phyloP scores from a whole-genome alignment of 2,888 invertebrate species.

The Lasioglossum marginatum region DNA sequence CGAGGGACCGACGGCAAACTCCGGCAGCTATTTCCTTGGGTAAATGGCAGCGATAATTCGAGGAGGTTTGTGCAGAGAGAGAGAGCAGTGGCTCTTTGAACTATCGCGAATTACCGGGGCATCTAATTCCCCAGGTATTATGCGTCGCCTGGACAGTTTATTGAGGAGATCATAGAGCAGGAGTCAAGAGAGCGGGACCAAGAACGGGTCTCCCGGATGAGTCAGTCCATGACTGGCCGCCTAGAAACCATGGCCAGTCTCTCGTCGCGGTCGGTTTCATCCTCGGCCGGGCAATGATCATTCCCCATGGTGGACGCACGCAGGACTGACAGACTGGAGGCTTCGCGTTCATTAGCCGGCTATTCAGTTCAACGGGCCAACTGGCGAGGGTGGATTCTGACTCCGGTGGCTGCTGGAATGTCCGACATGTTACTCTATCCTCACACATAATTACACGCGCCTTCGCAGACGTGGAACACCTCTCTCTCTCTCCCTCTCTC shows the following conservation, averaged over 20 bases:
- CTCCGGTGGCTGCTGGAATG: conserved; percentile 81
- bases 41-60: background rate
- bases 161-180: conserved; percentile 26
- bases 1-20: background rate
- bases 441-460: conserved; percentile 80
- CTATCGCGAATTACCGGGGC: background rate
- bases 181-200: background rate
- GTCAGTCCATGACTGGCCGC: conserved; percentile 55
- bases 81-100: background rate
- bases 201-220: conserved; percentile 52
- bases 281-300: conserved; percentile 72
- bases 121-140: background rate
- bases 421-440: conserved; percentile 81
- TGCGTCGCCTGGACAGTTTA: background rate
- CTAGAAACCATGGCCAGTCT: conserved; percentile 41
- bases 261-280: conserved; percentile 70
- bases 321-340: conserved; percentile 79
- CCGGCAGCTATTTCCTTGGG: background rate
- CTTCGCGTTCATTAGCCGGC: conserved; percentile 83
- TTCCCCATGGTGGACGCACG: conserved; percentile 73
- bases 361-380: conserved; percentile 83
- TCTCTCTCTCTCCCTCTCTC: background rate
- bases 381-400: conserved; percentile 81
- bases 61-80: background rate
- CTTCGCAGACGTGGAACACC: conserved; percentile 71